Evolutionary conservation across 2,113 vertebrate species (phyloP).

Genomic region (Casuarius casuarius): DNA sequence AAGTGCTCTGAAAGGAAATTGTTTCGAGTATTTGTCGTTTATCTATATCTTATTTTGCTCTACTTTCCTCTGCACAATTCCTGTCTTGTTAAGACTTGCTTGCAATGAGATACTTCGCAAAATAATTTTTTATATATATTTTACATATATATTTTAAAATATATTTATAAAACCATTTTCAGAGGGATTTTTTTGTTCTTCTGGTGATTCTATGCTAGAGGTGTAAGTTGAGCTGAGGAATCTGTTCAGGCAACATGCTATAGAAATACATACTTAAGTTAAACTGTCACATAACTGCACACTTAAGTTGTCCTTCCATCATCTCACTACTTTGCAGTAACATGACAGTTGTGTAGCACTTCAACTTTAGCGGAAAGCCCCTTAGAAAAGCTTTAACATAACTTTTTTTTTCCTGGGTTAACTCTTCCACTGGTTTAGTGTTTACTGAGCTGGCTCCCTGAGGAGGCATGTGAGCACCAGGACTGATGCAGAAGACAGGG

Average conservation of each 20-base stretch:
- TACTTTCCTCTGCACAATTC: accelerated
- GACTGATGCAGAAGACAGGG: neutral
- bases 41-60: neutral
- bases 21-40: neutral
- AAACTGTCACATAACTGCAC: neutral
- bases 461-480: neutral
- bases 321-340: neutral
- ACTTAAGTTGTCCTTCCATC: neutral
- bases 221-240: neutral
- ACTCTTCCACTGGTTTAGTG: neutral
- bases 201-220: neutral
- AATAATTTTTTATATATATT: too few relatives aligned
- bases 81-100: too few relatives aligned
- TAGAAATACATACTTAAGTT: neutral
- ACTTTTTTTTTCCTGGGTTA: neutral
- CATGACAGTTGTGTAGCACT: neutral
- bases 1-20: neutral
- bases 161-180: neutral
- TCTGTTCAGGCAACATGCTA: neutral
- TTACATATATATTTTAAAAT: too few relatives aligned
- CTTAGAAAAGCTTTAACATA: too few relatives aligned
- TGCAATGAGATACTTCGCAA: too few relatives aligned
- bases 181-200: neutral
- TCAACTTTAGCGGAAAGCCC: neutral
- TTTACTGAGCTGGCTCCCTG: neutral